Percentiles rank a stretch among this genome's conserved stretches.
Evolutionary conservation across 2,797 vertebrate genomes (phyloP).

Genomic region (Cichlasoma orientale): DNA sequence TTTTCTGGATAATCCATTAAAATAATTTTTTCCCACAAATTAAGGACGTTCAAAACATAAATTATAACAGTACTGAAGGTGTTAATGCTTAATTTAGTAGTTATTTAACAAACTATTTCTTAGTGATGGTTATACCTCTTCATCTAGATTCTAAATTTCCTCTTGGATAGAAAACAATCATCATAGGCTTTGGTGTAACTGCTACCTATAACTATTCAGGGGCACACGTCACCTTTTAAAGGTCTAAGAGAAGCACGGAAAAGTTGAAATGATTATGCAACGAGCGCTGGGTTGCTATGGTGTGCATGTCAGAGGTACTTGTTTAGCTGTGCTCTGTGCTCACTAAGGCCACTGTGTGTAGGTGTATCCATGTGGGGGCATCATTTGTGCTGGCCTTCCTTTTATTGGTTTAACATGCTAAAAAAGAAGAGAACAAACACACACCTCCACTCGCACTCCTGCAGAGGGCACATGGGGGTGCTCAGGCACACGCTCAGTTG

Average conservation of each 20-base stretch:
- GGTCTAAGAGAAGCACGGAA: background rate
- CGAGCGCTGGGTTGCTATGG: background rate
- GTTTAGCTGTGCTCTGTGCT: background rate
- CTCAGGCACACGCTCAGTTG: slow-evolving; percentile 15
- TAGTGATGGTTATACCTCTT: too few species aligned
- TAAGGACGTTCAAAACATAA: too few species aligned
- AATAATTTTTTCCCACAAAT: too few species aligned
- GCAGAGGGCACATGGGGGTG: slow-evolving; percentile 4
- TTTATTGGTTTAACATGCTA: background rate
- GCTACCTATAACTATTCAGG: background rate
- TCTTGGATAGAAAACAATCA: background rate
- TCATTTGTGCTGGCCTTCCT: background rate
- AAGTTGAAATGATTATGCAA: background rate
- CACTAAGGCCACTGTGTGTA: slow-evolving; percentile 11
- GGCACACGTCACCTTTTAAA: background rate
- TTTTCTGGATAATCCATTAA: too few species aligned
- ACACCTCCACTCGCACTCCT: slow-evolving; percentile 8
- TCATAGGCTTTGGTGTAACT: background rate
- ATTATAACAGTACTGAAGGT: too few species aligned
- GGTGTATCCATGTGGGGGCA: slow-evolving; percentile 1
- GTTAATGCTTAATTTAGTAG: too few species aligned
- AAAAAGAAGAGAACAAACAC: slow-evolving; percentile 18
- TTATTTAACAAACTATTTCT: too few species aligned
- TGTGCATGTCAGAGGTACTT: background rate
- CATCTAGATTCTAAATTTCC: too few species aligned